Percentiles rank a stretch among this genome's conserved stretches.
phyloP scores from a whole-genome alignment of 2,797 vertebrate species.

The Enteromius unitaeniatus region DNA sequence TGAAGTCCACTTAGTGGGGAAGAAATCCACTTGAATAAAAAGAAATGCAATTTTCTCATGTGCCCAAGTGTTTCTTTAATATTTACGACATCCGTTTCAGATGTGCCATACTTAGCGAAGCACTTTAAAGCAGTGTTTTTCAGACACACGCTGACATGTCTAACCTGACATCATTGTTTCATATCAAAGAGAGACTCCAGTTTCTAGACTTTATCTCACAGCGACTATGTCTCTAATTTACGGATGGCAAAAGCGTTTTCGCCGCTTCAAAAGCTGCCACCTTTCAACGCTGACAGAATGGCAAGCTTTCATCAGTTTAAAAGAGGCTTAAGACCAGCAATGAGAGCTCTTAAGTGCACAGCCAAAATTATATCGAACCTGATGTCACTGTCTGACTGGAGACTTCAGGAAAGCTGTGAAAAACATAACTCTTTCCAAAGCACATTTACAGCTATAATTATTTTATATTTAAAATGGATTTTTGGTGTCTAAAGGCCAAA shows the following conservation, averaged over 20 bases:
- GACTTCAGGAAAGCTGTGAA: background rate
- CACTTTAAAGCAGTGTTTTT: slow-evolving; percentile 19
- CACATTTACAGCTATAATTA: background rate
- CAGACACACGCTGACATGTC: slow-evolving; percentile 14
- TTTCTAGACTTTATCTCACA: slow-evolving; percentile 38
- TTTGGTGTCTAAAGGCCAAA: background rate
- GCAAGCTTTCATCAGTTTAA: slow-evolving; percentile 34
- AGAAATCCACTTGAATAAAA: slow-evolving; percentile 42
- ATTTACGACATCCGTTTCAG: slow-evolving; percentile 31
- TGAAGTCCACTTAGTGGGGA: background rate
- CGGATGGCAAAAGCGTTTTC: slow-evolving; percentile 34
- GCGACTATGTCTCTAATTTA: slow-evolving; percentile 44
- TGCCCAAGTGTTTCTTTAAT: slow-evolving; percentile 23
- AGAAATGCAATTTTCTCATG: slow-evolving; percentile 22
- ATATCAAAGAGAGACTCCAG: slow-evolving; percentile 27
- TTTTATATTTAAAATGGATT: background rate
- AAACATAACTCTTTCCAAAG: background rate
- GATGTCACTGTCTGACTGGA: background rate
- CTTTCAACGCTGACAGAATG: slow-evolving; percentile 40
- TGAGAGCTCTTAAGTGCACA: slow-evolving; percentile 21
- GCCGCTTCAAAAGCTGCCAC: slow-evolving; percentile 35
- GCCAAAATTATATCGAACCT: background rate
- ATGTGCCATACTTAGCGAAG: slow-evolving; percentile 21
- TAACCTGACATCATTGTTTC: slow-evolving; percentile 43
- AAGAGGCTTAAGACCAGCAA: slow-evolving; percentile 32